Conservation (phyloP, 2,888 invertebrate species). For the Perizoma flavofasciatum region DNA sequence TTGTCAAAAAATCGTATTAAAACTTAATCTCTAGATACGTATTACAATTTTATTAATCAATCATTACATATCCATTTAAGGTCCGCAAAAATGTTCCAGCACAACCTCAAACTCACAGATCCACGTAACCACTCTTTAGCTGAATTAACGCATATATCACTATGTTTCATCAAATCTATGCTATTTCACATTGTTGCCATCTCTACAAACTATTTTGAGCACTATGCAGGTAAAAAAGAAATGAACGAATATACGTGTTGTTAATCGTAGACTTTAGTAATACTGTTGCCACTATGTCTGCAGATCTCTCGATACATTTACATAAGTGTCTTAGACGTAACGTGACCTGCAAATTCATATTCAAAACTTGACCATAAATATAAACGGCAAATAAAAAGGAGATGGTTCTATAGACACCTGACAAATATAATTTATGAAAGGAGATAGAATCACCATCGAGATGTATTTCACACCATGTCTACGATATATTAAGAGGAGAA, state of each 20-base stretch:
- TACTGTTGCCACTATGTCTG: conserved; percentile 76
- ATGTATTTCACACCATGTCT: conserved; percentile 64
- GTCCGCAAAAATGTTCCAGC: too few relatives aligned
- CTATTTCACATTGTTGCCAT: too few relatives aligned
- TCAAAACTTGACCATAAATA: conserved; percentile 66
- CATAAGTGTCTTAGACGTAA: conserved; percentile 62
- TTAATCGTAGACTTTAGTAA: conserved; percentile 41
- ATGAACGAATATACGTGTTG: conserved; percentile 32
- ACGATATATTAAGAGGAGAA: conserved; percentile 63
- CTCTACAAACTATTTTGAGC: too few relatives aligned
- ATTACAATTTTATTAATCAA: too few relatives aligned
- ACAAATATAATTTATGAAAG: conserved; percentile 43
- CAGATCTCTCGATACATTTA: conserved; percentile 57
- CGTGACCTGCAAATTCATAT: conserved; percentile 64
- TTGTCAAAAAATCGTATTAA: too few relatives aligned
- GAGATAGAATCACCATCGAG: conserved; percentile 58
- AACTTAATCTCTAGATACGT: too few relatives aligned
- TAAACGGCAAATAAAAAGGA: conserved; percentile 63
- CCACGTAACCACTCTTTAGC: too few relatives aligned
- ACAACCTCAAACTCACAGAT: too few relatives aligned
- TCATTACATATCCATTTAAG: too few relatives aligned
- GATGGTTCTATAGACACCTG: conserved; percentile 59
- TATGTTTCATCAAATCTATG: too few relatives aligned
- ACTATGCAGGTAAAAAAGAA: conserved; percentile 2
- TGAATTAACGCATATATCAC: too few relatives aligned